A percentile compares a stretch with the other conserved stretches of the same genome.
phyloP scores from a whole-genome alignment of 2,113 vertebrate genomes.

The Okapia johnstoni region DNA sequence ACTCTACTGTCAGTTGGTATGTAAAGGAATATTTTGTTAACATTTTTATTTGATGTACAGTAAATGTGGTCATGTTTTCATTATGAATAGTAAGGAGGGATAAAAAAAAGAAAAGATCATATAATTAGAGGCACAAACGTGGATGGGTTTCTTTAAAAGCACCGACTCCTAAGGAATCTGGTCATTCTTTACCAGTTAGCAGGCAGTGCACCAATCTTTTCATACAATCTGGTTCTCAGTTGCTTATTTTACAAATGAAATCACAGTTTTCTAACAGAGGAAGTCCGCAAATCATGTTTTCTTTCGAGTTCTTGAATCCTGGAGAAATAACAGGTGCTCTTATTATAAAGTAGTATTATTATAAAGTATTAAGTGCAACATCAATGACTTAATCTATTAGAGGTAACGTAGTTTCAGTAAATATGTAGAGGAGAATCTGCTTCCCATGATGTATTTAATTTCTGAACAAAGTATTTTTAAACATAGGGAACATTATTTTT shows the following conservation, averaged over 20 bases:
- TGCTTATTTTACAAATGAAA: background rate
- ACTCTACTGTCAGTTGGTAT: background rate
- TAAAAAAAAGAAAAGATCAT: background rate
- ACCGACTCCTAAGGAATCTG: background rate
- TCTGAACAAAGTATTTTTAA: background rate
- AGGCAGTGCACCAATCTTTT: background rate
- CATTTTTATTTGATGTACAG: slow-evolving; percentile 10
- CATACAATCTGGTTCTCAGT: background rate
- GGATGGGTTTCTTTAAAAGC: background rate
- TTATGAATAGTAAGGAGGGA: background rate
- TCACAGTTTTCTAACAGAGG: background rate
- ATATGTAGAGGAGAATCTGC: background rate
- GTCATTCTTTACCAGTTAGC: background rate
- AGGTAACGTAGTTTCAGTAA: background rate
- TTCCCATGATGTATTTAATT: background rate
- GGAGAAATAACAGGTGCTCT: background rate
- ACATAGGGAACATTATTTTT: background rate
- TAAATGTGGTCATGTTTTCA: background rate
- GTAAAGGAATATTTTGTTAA: background rate
- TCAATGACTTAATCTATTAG: too few species aligned
- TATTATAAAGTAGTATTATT: background rate
- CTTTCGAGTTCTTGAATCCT: background rate
- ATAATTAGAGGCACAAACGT: background rate
- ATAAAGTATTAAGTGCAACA: background rate
- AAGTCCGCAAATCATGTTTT: background rate